These are phyloP conservation scores for Coracopsis vasa DNA, from an alignment of 2,113 vertebrate species.

Conservation along the genomic window DNA sequence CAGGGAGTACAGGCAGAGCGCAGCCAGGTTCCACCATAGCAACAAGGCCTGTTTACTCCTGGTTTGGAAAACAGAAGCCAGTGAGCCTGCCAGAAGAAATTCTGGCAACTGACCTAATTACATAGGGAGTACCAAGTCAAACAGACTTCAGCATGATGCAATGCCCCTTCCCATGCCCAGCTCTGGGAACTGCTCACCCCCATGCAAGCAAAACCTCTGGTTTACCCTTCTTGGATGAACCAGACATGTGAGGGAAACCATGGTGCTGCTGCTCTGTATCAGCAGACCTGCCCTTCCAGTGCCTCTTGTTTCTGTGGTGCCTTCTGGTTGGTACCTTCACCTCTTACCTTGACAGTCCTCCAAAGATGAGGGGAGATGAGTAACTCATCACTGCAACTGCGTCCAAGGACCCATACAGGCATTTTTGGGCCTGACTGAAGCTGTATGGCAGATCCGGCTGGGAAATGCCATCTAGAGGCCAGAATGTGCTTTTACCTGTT, in stretches of 20 bases:
- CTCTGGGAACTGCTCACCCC: neutral
- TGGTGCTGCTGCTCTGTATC: neutral
- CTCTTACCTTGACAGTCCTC: neutral
- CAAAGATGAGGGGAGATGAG: neutral
- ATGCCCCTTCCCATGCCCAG: neutral
- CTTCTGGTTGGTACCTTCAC: neutral
- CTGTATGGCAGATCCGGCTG: neutral
- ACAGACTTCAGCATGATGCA: neutral
- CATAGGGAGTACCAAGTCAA: neutral
- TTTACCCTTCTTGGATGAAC: neutral
- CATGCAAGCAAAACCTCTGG: neutral
- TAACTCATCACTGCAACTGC: neutral
- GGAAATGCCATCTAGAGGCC: constrained; percentile 8
- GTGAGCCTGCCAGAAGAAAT: neutral
- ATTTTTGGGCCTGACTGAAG: rapidly evolving
- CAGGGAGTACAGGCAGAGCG: neutral
- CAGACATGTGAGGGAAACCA: neutral
- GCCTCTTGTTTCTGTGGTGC: neutral
- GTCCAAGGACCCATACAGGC: neutral
- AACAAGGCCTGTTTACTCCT: neutral
- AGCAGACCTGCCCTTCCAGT: neutral
- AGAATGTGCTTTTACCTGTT: neutral
- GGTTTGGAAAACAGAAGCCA: neutral
- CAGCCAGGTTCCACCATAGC: neutral
- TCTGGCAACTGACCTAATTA: neutral